Evolutionary conservation across 2,888 invertebrate species (phyloP).

Genomic region (Axea sp.): DNA sequence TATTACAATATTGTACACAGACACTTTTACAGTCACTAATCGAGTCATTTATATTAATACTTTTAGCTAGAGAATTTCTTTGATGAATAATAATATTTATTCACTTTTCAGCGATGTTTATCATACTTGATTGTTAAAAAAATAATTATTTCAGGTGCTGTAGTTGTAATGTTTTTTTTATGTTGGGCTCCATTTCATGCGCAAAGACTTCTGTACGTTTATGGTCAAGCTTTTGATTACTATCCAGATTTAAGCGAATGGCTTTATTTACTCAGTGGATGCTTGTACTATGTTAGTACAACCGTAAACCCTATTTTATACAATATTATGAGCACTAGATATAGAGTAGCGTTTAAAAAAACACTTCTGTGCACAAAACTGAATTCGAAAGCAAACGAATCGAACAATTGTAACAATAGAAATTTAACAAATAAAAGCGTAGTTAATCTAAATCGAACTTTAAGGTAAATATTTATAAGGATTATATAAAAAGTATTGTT

Average conservation of each 20-base stretch:
- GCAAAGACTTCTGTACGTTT: slow-evolving; percentile 91
- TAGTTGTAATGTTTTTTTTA: slow-evolving; percentile 95
- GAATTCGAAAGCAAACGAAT: neutral
- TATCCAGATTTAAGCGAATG: slow-evolving; percentile 86
- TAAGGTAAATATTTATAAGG: too few relatives aligned
- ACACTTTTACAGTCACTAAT: too few relatives aligned
- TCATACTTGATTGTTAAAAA: too few relatives aligned
- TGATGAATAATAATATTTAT: too few relatives aligned
- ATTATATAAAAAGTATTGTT: too few relatives aligned
- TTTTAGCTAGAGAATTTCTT: too few relatives aligned
- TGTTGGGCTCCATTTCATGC: slow-evolving; percentile 98
- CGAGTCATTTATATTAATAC: too few relatives aligned
- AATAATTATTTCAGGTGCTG: slow-evolving; percentile 90
- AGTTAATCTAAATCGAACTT: slow-evolving; percentile 6
- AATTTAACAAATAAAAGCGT: slow-evolving; percentile 11
- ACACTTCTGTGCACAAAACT: slow-evolving; percentile 70
- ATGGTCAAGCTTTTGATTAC: slow-evolving; percentile 84
- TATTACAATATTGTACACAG: too few relatives aligned
- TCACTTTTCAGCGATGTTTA: too few relatives aligned
- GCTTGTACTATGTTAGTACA: slow-evolving; percentile 89
- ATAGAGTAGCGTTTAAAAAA: slow-evolving; percentile 88
- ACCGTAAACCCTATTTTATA: slow-evolving; percentile 93
- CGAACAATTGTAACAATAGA: slow-evolving; percentile 17
- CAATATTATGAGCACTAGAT: slow-evolving; percentile 89
- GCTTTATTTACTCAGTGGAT: slow-evolving; percentile 89